Base-by-base conservation (phyloP, 2,113 vertebrate genomes). In the Anoplopoma fimbria region DNA sequence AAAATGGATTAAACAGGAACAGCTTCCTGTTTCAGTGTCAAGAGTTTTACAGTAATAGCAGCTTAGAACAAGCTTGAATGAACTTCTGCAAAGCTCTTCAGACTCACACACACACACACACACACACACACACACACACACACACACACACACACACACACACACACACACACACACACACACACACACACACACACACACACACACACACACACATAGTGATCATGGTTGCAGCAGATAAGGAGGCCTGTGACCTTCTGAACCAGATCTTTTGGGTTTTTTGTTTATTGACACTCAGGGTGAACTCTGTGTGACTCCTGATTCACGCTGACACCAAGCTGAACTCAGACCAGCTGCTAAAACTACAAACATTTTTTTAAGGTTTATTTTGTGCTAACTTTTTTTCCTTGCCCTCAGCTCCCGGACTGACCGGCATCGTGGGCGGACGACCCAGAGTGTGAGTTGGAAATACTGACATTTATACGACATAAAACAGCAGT, bases 371-470 rank as follows among this genome's bases (percentile, higher is more conserved):
- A 27, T 9, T 10, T 1, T 57, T 6, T n/a, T n/a, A n/a, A n/a
- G n/a, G n/a, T n/a, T n/a, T n/a, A n/a, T n/a, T n/a, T n/a, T n/a
- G n/a, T n/a, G n/a, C n/a, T n/a, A 42, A n/a, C 19, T 21, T 3
- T 25, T 53, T 9, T 53, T 7, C 2, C 25, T 27, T 19, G 2
- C 13, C 6, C 33, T 0, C 85, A 97, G 97, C 96, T 74, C 96
- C 96, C 0, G 96, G 96, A 69, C 95, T 97, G 49, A 96, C 86
- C 4, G 95, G 88, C 77, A 89, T 96, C 57, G 94, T 96, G 72
- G 96, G 96, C 74, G 96, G 96, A 3, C 92, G 93, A 51, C 96
- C 96, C 27, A 88, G 88, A 95, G 96, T 96, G 95, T 97, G 89
- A 96, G 96, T 94, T 60, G 2, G 9, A 17, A 31, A 60, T 17